Evolutionary conservation across 2,797 vertebrate genomes (phyloP).

Genomic region (Cyprinella venusta): DNA sequence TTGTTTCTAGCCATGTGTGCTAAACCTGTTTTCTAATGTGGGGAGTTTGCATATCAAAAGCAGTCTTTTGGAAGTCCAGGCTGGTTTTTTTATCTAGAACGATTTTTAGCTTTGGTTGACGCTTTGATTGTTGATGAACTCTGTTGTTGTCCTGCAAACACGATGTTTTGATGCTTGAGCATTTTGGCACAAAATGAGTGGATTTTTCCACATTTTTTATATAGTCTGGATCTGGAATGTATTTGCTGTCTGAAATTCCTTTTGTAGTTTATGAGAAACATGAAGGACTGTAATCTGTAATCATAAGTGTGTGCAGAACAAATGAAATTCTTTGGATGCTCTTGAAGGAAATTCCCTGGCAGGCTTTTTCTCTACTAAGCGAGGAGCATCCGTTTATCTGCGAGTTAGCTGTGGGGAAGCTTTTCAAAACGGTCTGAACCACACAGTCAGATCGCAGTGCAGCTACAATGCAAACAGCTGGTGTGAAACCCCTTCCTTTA

Average conservation of each 20-base stretch:
- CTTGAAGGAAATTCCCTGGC: slow-evolving; percentile 53
- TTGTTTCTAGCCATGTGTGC: slow-evolving; percentile 9
- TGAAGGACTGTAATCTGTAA: slow-evolving; percentile 11
- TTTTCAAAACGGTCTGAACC: slow-evolving; percentile 6
- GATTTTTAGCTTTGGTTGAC: neutral
- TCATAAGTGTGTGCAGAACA: slow-evolving; percentile 29
- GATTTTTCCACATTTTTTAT: neutral
- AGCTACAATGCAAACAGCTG: slow-evolving; percentile 33
- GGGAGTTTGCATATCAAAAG: slow-evolving; percentile 22
- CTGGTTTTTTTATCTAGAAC: neutral
- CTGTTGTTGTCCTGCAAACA: neutral
- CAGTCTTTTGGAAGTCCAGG: neutral
- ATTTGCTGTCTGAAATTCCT: slow-evolving; percentile 33
- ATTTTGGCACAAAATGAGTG: neutral
- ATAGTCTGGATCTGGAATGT: slow-evolving; percentile 55
- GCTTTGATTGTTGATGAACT: neutral
- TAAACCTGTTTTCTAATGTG: slow-evolving; percentile 11
- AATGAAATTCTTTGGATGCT: slow-evolving; percentile 62
- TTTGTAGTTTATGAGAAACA: slow-evolving; percentile 21
- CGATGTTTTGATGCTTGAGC: neutral
- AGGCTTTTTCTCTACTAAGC: neutral
- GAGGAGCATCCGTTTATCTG: slow-evolving; percentile 26
- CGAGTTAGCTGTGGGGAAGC: neutral
- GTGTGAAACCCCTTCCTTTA: slow-evolving; percentile 12
- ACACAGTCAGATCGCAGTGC: neutral